Evolutionary conservation across 2,113 vertebrate genomes (phyloP), one percentile per base, ranked within the genome.

Genomic region (Microcebus ravelobensis): DNA sequence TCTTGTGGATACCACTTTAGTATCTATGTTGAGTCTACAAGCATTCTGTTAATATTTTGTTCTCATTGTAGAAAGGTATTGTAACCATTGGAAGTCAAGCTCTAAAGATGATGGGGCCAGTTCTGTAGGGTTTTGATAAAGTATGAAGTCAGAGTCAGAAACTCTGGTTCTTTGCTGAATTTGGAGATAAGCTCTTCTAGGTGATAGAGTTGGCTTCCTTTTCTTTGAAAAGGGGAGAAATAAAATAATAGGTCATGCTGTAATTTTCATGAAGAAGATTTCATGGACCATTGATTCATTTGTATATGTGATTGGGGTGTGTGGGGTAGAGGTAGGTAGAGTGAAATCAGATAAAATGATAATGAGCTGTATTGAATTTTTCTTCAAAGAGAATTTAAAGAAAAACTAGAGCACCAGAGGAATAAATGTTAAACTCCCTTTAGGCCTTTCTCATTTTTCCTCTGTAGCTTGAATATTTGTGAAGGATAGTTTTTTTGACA

Each of bases 311-410:
- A 12, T 65, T 74, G 90, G 13, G 5, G 13, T 70, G 14, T 25
- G 18, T 87, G 55, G 70, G 18, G 25, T 45, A 36, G 39, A 90
- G 5, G 34, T 27, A 50, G 76, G 80, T n/a, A 68, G 70, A 42
- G 71, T 84, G 90, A 92, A 67, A 70, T 84, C 42, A 96, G 82
- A 63, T 31, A 90, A 86, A 92, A 84, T 92, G 14, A 25, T 92
- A 90, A 82, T 90, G 65, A 91, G 91, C 83, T 96, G 63, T 63
- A 67, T 21, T 65, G 36, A 85, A 84, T 97, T 94, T 57, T 71
- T 70, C 52, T 93, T 94, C 34, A 87, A 79, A 85, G 88, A 91
- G 81, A 80, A 70, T 27, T 88, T 71, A 95, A 84, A 18, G 42
- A 74, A 73, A 70, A 87, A 59, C 34, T 52, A 61, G 73, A 91